These are phyloP conservation scores for Micropterix aruncella DNA, from an alignment of 2,888 invertebrate genomes.

Conservation along the genomic window DNA sequence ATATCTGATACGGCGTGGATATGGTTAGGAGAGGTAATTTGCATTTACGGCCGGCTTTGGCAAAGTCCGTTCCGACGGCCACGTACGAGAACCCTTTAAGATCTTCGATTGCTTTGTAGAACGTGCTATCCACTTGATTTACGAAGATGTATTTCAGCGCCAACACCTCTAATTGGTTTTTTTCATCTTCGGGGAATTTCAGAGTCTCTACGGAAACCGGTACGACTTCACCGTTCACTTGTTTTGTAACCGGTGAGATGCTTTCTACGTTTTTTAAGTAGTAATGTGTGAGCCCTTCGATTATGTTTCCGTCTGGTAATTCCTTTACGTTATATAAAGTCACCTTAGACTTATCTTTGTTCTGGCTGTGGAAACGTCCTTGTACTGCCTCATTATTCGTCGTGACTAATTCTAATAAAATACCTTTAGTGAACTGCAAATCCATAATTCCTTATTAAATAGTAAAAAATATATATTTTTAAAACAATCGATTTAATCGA, in stretches of 20 bases:
- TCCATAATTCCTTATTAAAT: constrained; percentile 20
- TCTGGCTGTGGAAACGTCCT: constrained; percentile 32
- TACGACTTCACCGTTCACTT: constrained; percentile 21
- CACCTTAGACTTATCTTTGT: constrained; percentile 30
- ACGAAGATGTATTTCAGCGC: constrained; percentile 31
- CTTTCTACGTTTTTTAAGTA: constrained; percentile 29
- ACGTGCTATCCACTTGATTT: constrained; percentile 32
- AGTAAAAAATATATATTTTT: neutral
- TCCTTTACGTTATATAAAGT: constrained; percentile 31
- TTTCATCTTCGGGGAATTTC: constrained; percentile 29
- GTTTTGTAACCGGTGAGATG: constrained; percentile 21
- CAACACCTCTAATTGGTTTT: constrained; percentile 26
- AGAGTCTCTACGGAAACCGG: constrained; percentile 16
- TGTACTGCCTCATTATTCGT: constrained; percentile 29
- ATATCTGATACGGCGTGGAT: constrained; percentile 30
- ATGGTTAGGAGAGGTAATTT: constrained; percentile 33
- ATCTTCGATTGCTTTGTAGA: constrained; percentile 28
- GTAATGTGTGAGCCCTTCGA: constrained; percentile 28
- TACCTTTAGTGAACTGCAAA: constrained; percentile 32
- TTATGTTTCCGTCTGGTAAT: constrained; percentile 20
- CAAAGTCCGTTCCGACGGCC: constrained; percentile 30
- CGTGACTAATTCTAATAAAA: constrained; percentile 32
- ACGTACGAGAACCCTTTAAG: constrained; percentile 24
- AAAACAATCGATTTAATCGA: neutral
- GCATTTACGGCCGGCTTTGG: constrained; percentile 34